These are phyloP conservation scores for Bilobella aurantiaca DNA, from an alignment of 1,140 invertebrate genomes.

Conservation along the genomic window DNA sequence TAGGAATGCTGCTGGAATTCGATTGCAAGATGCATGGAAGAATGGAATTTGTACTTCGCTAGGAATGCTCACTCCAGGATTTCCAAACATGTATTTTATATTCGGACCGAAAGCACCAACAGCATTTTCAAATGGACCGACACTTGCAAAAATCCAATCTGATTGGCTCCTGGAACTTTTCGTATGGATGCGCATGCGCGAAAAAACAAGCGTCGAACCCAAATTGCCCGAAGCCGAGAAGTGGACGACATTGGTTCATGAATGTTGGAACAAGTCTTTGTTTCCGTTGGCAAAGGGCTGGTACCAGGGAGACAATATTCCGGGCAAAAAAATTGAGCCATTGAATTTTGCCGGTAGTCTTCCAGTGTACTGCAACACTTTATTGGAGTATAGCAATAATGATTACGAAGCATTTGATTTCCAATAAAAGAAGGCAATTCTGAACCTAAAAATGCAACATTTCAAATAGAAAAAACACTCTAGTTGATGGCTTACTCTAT, in stretches of 20 bases:
- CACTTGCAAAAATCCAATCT: neutral
- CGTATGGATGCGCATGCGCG: neutral
- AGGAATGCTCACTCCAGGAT: conserved; percentile 1
- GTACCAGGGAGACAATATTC: conserved; percentile 14
- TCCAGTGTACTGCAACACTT: no score
- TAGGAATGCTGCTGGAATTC: neutral
- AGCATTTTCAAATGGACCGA: conserved; percentile 15
- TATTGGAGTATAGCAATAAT: no score
- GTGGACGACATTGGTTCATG: neutral
- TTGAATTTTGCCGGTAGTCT: conserved; percentile 7
- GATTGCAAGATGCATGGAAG: conserved; percentile 4
- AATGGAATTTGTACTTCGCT: neutral
- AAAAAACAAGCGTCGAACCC: neutral
- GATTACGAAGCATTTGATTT: no score
- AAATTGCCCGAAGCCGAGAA: neutral
- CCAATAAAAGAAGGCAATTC: no score
- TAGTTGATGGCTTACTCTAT: no score
- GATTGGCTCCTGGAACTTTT: conserved; percentile 2
- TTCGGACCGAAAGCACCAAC: conserved; percentile 14
- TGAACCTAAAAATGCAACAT: no score
- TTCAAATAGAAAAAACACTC: no score
- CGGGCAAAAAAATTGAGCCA: conserved; percentile 6
- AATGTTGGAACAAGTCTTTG: neutral
- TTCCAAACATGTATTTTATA: conserved; percentile 10
- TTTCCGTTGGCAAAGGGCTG: conserved; percentile 3